Percentiles rank a stretch among this genome's conserved stretches.
phyloP scores from a whole-genome alignment of 2,888 invertebrate species.

The Antheraea yamamai region DNA sequence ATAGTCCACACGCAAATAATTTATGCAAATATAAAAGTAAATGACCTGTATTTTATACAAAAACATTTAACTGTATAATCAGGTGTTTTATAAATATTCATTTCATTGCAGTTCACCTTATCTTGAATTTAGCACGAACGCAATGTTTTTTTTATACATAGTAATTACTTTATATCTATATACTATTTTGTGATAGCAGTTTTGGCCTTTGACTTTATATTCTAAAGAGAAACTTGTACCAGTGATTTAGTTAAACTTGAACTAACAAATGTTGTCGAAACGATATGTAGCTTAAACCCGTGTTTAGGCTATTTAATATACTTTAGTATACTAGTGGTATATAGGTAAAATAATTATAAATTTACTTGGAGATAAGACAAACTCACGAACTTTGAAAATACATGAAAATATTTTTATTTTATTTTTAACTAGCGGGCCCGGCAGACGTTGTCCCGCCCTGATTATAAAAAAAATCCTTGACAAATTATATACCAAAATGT shows the following conservation, averaged over 20 bases:
- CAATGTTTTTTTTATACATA: constrained; percentile 2
- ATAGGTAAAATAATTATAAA: too few relatives aligned
- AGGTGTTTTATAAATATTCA: constrained; percentile 16
- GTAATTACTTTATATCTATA: background rate
- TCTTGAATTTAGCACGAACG: background rate
- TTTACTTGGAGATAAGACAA: background rate
- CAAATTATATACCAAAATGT: too few relatives aligned
- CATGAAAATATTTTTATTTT: too few relatives aligned
- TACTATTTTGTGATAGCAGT: background rate
- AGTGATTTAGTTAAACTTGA: background rate
- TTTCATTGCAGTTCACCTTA: background rate
- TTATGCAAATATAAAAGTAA: constrained; percentile 46
- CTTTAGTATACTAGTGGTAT: too few relatives aligned
- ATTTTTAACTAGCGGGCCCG: too few relatives aligned
- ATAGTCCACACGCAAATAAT: constrained; percentile 42
- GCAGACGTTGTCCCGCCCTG: too few relatives aligned
- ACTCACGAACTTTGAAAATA: background rate
- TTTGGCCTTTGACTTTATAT: background rate
- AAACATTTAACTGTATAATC: constrained; percentile 32
- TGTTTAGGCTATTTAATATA: background rate
- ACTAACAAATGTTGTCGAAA: background rate
- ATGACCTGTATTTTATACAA: constrained; percentile 46
- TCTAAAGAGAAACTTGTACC: background rate
- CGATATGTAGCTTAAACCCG: background rate
- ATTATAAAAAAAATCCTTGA: too few relatives aligned